These are phyloP conservation scores for Gari tellinella DNA, from an alignment of 2,888 invertebrate genomes.

Conservation along the genomic window DNA sequence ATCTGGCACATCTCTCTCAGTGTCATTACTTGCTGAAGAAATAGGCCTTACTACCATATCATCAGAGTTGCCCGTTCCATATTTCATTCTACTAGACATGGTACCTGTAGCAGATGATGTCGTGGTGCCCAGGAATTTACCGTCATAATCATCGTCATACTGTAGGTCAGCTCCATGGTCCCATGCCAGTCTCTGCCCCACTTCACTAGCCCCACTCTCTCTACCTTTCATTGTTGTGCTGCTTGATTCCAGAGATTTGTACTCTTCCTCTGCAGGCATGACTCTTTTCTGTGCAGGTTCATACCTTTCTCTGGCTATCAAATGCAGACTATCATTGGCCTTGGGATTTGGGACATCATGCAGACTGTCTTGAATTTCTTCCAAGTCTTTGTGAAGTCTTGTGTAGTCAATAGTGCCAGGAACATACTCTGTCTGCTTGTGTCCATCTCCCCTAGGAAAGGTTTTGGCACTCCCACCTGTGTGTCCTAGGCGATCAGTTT, in stretches of 20 bases:
- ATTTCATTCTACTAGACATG: constrained; percentile 29
- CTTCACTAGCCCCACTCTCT: constrained; percentile 62
- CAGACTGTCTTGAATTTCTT: constrained; percentile 79
- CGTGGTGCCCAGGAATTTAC: constrained; percentile 63
- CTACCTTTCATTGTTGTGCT: constrained; percentile 47
- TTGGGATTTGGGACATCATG: constrained; percentile 53
- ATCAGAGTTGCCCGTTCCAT: constrained; percentile 28
- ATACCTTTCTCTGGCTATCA: constrained; percentile 21
- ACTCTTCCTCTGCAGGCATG: constrained; percentile 16
- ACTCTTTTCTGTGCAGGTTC: constrained; percentile 24
- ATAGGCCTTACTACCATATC: constrained; percentile 48
- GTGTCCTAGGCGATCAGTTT: constrained; percentile 32
- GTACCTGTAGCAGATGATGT: constrained; percentile 57
- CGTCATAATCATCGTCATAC: constrained; percentile 59
- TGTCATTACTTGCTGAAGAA: constrained; percentile 42
- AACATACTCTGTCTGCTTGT: constrained; percentile 19
- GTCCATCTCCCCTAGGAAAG: not conserved
- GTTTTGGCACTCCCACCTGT: constrained; percentile 7
- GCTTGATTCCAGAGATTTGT: constrained; percentile 37
- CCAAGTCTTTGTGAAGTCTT: constrained; percentile 76
- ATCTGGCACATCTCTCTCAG: constrained; percentile 37
- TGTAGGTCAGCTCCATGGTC: constrained; percentile 77
- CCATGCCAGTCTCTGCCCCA: constrained; percentile 69
- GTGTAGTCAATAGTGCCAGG: constrained; percentile 69
- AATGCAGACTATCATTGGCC: constrained; percentile 50